Evolutionary conservation across 2,888 invertebrate species (phyloP), one percentile per base, ranked within the genome.

Genomic region (Tetragonula carbonaria): DNA sequence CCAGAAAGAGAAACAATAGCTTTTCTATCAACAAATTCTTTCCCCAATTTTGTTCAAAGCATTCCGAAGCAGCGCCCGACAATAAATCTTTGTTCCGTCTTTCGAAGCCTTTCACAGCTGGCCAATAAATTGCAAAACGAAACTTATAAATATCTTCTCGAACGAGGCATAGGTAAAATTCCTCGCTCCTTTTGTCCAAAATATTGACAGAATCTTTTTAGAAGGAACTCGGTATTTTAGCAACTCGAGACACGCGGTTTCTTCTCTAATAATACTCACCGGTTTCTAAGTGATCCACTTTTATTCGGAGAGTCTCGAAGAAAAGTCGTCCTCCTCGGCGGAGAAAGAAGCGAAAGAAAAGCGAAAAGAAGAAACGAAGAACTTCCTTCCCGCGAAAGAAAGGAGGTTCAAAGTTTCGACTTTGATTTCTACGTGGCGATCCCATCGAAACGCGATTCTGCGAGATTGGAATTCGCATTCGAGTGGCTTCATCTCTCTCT

Each of bases 381-480:
- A 8, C 45, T 45, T 45, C 1, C 14, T 8, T 6, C 4, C 2
- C 4, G 33, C 33, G 21, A 65, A 38, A 33, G 45, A 45, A 45
- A 45, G 8, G 45, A 45, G 8, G 18, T 33, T 65, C 14, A 3
- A 73, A 23, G 28, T 33, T 71, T 57, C 18, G 2, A n/a, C 45
- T 33, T 66, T 45, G 11, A 66, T 66, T 66, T 14, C 55, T 28
- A 18, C 65, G 4, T 0, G 57, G n/a, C 14, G 63, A 74, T 63
- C 50, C 53, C 51, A 3, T 16, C 45, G 4, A 21, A 77, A 80
- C 59, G 33, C 71, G 72, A 71, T 80, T 59, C 51, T 55, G 53
- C 53, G 59, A 72, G 71, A 74, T 78, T 66, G 68, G 59, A 80
- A 75, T 82, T 66, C 81, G 38, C 63, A 38, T 78, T 70, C 77